phyloP scores from a whole-genome alignment of 2,888 invertebrate genomes.

The Gastracanthus pulcherrimus region DNA sequence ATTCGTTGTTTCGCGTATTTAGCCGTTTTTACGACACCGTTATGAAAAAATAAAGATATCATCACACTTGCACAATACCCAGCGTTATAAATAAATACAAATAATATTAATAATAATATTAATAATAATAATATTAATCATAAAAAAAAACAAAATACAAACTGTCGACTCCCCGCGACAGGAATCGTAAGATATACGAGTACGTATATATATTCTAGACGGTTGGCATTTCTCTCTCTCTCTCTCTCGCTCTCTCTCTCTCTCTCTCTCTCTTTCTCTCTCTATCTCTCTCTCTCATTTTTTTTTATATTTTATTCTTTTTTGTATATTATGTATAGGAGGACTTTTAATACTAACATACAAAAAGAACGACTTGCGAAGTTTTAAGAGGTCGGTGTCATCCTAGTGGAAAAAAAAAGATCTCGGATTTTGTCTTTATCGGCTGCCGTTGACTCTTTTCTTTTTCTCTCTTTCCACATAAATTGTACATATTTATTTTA shows the following conservation, averaged over 20 bases:
- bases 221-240: slow-evolving; percentile 23
- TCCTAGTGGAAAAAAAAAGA: not conserved
- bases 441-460: not conserved
- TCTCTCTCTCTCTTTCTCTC: slow-evolving; percentile 32
- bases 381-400: slow-evolving; percentile 12
- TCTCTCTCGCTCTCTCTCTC: slow-evolving; percentile 28
- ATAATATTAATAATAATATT: slow-evolving; percentile 51
- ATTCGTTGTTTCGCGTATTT: not conserved
- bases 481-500: slow-evolving; percentile 32
- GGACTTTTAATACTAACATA: slow-evolving; percentile 37
- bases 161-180: slow-evolving; percentile 17
- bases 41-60: slow-evolving; percentile 50
- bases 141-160: slow-evolving; percentile 49
- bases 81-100: slow-evolving; percentile 58
- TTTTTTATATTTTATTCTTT: slow-evolving; percentile 15
- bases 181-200: slow-evolving; percentile 33
- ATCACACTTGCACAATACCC: slow-evolving; percentile 59
- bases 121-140: slow-evolving; percentile 49
- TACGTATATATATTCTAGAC: slow-evolving; percentile 38
- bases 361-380: slow-evolving; percentile 7
- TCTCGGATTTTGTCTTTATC: slow-evolving; percentile 7
- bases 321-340: slow-evolving; percentile 25
- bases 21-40: not conserved
- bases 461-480: not conserved
- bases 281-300: slow-evolving; percentile 36